Evolutionary conservation across 1,140 invertebrate genomes (phyloP).

Genomic region (Trichoplusia ni): DNA sequence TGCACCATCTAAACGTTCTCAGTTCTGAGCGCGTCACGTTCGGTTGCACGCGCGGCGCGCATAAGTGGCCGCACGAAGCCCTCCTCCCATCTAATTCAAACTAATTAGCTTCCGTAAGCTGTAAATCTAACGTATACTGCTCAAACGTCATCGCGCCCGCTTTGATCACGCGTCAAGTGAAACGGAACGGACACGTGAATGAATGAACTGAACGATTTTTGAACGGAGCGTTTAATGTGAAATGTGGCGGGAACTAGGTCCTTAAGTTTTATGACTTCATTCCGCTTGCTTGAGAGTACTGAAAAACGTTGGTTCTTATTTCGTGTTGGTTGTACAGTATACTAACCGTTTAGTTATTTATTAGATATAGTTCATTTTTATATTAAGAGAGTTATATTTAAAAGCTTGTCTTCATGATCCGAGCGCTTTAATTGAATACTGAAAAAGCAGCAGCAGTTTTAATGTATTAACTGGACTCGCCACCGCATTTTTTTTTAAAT

Average conservation of each 20-base stretch:
- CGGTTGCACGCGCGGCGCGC: conserved; percentile 51
- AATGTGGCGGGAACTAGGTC: conserved; percentile 55
- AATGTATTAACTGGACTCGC: no score
- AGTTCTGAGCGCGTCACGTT: conserved; percentile 48
- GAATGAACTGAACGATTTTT: conserved; percentile 54
- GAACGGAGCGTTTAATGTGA: conserved; percentile 68
- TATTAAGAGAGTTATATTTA: no score
- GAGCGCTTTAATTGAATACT: no score
- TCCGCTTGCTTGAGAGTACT: not conserved
- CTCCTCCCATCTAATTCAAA: conserved; percentile 44
- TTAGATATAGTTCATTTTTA: no score
- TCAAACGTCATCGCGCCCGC: conserved; percentile 59
- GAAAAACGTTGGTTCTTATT: not conserved
- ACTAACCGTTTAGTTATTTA: no score
- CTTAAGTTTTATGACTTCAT: conserved; percentile 41
- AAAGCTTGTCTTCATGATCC: not conserved
- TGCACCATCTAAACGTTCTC: conserved; percentile 33
- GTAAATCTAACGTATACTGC: conserved; percentile 67
- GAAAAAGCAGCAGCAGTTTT: no score
- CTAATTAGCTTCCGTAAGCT: conserved; percentile 76
- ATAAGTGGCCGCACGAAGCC: conserved; percentile 46
- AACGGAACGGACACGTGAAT: conserved; percentile 59
- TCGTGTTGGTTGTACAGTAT: no score
- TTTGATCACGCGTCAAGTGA: conserved; percentile 67
- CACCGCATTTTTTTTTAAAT: no score